These are phyloP conservation scores for Nebria ingens DNA, from an alignment of 1,140 invertebrate genomes.

Conservation along the genomic window DNA sequence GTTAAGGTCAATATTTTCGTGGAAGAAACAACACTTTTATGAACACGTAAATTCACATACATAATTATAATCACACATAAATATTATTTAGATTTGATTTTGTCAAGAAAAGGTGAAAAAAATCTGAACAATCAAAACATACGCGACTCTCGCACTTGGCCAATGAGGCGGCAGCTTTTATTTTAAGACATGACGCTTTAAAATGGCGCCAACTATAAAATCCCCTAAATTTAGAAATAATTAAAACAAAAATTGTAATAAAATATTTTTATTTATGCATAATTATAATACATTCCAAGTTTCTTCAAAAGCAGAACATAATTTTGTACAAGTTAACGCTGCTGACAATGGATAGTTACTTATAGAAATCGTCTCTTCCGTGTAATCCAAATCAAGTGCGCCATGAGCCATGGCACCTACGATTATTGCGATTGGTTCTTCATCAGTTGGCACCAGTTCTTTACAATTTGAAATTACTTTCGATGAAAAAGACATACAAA, in stretches of 20 bases:
- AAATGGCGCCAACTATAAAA: neutral
- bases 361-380: conserved; percentile 83
- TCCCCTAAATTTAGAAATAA: neutral
- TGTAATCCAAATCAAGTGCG: conserved; percentile 81
- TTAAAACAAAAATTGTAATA: conserved; percentile 22
- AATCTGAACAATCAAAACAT: conserved; percentile 1
- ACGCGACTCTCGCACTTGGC: neutral
- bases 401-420: conserved; percentile 98
- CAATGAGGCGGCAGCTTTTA: neutral
- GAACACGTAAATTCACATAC: neutral
- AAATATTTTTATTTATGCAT: conserved; percentile 6
- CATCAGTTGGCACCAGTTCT: conserved; percentile 68
- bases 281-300: conserved; percentile 74
- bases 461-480: conserved; percentile 63
- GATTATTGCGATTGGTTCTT: conserved; percentile 80
- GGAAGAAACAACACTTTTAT: neutral
- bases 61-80: neutral
- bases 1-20: neutral
- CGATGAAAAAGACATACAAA: conserved; percentile 82
- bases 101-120: too few relatives aligned
- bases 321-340: conserved; percentile 89
- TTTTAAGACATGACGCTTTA: neutral
- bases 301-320: conserved; percentile 97
- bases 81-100: too few relatives aligned
- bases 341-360: conserved; percentile 94